Evolutionary conservation across 2,113 vertebrate species (phyloP), one percentile per base, ranked within the genome.

Genomic region (Ageneiosus marmoratus): DNA sequence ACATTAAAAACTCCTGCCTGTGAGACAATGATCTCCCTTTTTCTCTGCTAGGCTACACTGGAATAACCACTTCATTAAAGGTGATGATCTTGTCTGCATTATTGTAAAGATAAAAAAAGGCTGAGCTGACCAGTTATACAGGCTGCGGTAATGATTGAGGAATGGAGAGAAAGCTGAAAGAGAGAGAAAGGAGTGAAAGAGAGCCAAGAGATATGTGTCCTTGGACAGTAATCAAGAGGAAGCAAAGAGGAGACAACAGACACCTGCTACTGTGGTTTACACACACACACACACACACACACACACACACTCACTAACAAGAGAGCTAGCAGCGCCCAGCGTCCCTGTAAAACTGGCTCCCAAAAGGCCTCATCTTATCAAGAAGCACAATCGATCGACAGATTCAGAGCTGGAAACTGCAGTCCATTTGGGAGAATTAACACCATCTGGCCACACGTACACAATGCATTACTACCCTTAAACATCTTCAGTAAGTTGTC

Each of bases 91-190:
- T 77, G 79, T 87, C 83, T 73, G 53, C 83, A 70, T 89, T 88
- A 86, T 83, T 67, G 77, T 55, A 75, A 32, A 51, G 32, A 72
- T 46, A 70, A 86, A 82, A 80, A 80, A 65, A 70, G 11, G 82
- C 87, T 82, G 89, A 88, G 87, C 87, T 81, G 88, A 87, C 60
- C 79, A 89, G 88, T 91, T 88, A 89, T 85, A 87, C 78, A 83
- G 81, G 82, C 85, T 88, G 46, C 72, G 75, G 82, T 84, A 67
- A 53, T 27, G 88, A 86, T 83, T 79, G 50, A 70, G 62, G 80
- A 72, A 74, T 85, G 83, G 72, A 75, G 4, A 32, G 2, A 29
- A 29, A 70, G 63, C 37, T n/a, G 65, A 41, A 37, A 70, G 18
- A 44, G 9, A n/a, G 44, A 72, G 24, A 16, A 34, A 32, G 16